These are phyloP conservation scores for Salvelinus alpinus DNA, from an alignment of 2,113 vertebrate species.

Conservation along the genomic window DNA sequence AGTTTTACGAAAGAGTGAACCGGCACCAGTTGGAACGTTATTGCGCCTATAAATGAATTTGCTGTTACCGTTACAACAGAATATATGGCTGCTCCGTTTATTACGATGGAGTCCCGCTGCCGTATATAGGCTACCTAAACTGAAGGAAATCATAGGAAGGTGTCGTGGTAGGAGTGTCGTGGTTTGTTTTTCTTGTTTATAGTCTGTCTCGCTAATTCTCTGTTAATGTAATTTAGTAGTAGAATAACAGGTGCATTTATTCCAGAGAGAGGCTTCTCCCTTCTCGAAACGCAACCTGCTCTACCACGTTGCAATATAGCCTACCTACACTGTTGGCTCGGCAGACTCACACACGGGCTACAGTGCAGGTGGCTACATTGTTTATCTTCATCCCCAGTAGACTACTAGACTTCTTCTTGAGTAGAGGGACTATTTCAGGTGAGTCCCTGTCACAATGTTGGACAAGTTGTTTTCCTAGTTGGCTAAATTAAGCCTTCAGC, in stretches of 20 bases:
- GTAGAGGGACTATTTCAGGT: slow-evolving; percentile 26
- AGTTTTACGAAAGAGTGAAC: too few species aligned
- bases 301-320: slow-evolving; percentile 38
- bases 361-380: slow-evolving; percentile 1
- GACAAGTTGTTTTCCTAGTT: background rate
- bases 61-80: too few species aligned
- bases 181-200: background rate
- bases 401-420: background rate
- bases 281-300: slow-evolving; percentile 58
- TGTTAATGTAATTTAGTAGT: background rate
- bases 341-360: slow-evolving; percentile 4
- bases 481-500: background rate
- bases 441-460: slow-evolving; percentile 37
- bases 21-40: too few species aligned
- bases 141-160: too few species aligned
- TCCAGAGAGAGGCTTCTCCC: background rate
- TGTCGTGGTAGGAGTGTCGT: too few species aligned
- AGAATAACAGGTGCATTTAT: background rate
- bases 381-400: slow-evolving; percentile 23
- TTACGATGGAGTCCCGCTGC: too few species aligned
- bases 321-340: background rate
- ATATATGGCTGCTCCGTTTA: too few species aligned
- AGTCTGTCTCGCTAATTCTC: background rate
- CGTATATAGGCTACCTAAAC: too few species aligned
- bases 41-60: too few species aligned